Evolutionary conservation across 2,888 invertebrate genomes (phyloP).

Genomic region (Clistopyga incitator): DNA sequence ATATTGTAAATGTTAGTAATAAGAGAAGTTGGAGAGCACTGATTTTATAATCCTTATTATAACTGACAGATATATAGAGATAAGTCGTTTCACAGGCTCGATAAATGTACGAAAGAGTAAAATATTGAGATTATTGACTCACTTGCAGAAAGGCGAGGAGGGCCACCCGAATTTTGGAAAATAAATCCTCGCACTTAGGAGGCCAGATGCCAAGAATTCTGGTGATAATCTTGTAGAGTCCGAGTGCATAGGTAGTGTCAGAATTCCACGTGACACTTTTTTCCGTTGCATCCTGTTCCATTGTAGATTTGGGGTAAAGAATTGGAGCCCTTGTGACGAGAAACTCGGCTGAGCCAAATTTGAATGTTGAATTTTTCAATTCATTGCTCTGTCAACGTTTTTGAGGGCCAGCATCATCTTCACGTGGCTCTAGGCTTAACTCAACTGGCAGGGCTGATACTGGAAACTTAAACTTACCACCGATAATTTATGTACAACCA

Average conservation of each 20-base stretch:
- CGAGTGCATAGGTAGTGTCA: conserved; percentile 58
- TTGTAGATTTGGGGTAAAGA: background rate
- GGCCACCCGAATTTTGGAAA: conserved; percentile 32
- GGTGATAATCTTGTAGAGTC: conserved; percentile 58
- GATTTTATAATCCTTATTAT: too few relatives aligned
- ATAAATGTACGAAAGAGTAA: background rate
- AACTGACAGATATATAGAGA: too few relatives aligned
- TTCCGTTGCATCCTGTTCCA: conserved; percentile 20
- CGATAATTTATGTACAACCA: conserved; percentile 14
- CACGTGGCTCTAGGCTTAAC: background rate
- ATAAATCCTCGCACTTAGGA: conserved; percentile 33
- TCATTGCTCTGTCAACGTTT: background rate
- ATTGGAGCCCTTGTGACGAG: background rate
- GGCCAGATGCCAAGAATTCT: conserved; percentile 62
- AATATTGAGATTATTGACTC: conserved; percentile 4
- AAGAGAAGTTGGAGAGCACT: too few relatives aligned
- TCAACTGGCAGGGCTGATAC: background rate
- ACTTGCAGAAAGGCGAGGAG: conserved; percentile 46
- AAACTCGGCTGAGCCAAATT: conserved; percentile 15
- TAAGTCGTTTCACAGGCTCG: background rate
- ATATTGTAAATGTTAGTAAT: too few relatives aligned
- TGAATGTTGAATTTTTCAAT: conserved; percentile 10
- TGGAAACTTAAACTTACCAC: conserved; percentile 9
- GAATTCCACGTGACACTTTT: conserved; percentile 51
- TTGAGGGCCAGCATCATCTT: background rate